Base-by-base conservation (phyloP, 2,888 invertebrate genomes). In the Sialis lutaria region DNA sequence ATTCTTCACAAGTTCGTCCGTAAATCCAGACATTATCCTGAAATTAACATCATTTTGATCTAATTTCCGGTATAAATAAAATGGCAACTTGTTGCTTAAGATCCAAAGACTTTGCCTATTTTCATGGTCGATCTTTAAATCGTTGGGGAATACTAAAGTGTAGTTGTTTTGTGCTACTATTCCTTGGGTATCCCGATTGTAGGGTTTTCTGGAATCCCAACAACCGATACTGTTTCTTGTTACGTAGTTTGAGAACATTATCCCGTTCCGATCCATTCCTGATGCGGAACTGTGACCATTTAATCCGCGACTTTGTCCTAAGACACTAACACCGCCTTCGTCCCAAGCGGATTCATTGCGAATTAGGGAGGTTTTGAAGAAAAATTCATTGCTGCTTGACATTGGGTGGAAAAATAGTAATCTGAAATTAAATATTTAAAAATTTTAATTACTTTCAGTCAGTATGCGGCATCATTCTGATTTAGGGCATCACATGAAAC, bases 171-270 rank as follows among this genome's bases (percentile, higher is more conserved):
- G 62, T 0, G 79, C 81, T 1, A 83, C 69, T 2, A 79, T 63
- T 0, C 75, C 81, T 13, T 77, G 64, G 54, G 78, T 80, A 6
- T 65, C 65, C 33, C 73, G 71, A 39, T 65, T 68, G 57, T 85
- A 85, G 0, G 79, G 74, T 54, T 82, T 83, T 1, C 69, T 68
- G 0, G 77, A 78, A 55, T 88, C 79, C 88, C 88, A 88, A 57
- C 88, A 88, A 40, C 80, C 84, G 1, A 89, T 65, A 10, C 79
- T 75, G 57, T 87, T 83, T 48, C 75, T 72, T 45, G 80, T 78
- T 0, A 87, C 82, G 60, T 85, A 72, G 59, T 88, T 86, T 58
- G 74, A 86, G 61, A 79, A 87, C 76, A 87, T 77, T 0, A 88
- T 72, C 1, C 82, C 82, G 51, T 74, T 72, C 37, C 70, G 67